These are phyloP conservation scores for Dicyrtomina minuta DNA, from an alignment of 2,888 invertebrate species.

Conservation along the genomic window DNA sequence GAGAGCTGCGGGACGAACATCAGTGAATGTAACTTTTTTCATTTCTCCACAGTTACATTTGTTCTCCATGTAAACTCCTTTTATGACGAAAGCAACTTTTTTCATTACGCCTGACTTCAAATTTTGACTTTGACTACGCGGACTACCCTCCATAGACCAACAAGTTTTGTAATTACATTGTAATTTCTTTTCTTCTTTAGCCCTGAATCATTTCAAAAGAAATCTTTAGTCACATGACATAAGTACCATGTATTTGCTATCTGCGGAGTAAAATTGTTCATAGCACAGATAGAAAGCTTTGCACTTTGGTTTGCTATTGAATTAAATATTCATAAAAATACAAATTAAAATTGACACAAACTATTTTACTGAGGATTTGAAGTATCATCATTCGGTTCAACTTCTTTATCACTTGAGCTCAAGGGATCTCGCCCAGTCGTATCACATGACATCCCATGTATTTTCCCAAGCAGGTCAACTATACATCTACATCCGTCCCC, in stretches of 20 bases:
- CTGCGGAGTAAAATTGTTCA: neutral
- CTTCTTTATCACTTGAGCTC: neutral
- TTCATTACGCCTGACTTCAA: neutral
- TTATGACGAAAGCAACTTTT: neutral
- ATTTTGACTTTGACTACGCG: neutral
- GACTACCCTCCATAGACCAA: conserved; percentile 15
- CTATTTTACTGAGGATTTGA: neutral
- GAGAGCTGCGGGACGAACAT: conserved; percentile 10
- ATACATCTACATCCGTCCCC: conserved; percentile 6
- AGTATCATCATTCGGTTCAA: too few species aligned
- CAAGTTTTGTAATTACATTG: conserved; percentile 27
- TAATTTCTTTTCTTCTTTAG: neutral
- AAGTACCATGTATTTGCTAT: neutral
- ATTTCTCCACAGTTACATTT: conserved; percentile 18
- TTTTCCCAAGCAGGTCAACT: conserved; percentile 9
- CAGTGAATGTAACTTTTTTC: neutral
- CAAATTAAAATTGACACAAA: neutral
- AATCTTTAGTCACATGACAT: neutral
- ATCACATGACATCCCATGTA: conserved; percentile 9
- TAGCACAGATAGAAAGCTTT: neutral
- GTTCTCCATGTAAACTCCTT: conserved; percentile 5
- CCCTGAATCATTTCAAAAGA: neutral
- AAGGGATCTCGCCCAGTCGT: neutral
- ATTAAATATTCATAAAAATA: neutral
- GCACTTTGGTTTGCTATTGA: too few species aligned